These are phyloP conservation scores for Drosophila pachea DNA, from an alignment of 1,140 invertebrate species.

Conservation along the genomic window DNA sequence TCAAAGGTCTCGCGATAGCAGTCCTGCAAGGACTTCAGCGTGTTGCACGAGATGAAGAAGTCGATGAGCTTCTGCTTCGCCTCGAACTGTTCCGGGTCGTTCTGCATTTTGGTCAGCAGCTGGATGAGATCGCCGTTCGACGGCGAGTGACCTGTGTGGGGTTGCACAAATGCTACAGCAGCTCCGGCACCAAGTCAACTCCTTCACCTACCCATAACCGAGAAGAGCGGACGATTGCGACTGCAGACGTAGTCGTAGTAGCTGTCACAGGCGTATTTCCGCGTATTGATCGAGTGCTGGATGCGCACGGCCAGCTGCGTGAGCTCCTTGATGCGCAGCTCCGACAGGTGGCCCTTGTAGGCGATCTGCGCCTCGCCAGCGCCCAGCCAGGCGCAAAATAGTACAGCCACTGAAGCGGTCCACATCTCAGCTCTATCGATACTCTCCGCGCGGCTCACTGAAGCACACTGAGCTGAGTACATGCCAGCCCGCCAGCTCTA, in stretches of 20 bases:
- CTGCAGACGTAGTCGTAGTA: slow-evolving; percentile 76
- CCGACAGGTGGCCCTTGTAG: slow-evolving; percentile 56
- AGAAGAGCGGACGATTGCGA: slow-evolving; percentile 64
- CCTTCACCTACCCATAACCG: slow-evolving; percentile 62
- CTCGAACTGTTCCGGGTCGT: slow-evolving; percentile 61
- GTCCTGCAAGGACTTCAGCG: slow-evolving; percentile 58
- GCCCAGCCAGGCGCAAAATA: slow-evolving; percentile 16
- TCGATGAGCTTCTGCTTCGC: slow-evolving; percentile 72
- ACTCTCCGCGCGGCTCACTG: slow-evolving; percentile 5
- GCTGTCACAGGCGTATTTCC: slow-evolving; percentile 68
- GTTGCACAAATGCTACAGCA: not conserved
- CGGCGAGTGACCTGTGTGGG: slow-evolving; percentile 55
- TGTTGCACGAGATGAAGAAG: slow-evolving; percentile 72
- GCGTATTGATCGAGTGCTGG: slow-evolving; percentile 58
- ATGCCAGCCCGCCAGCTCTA: slow-evolving; percentile 15
- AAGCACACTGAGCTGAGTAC: slow-evolving; percentile 43
- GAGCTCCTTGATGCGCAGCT: slow-evolving; percentile 65
- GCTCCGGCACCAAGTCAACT: not conserved
- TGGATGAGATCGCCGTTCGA: slow-evolving; percentile 55
- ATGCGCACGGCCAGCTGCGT: slow-evolving; percentile 50
- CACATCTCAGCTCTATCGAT: slow-evolving; percentile 8
- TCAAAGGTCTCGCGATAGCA: slow-evolving; percentile 74
- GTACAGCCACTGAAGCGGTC: slow-evolving; percentile 5
- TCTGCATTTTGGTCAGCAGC: slow-evolving; percentile 56
- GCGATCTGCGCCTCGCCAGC: slow-evolving; percentile 40